Evolutionary conservation across 2,113 vertebrate species (phyloP), one percentile per base, ranked within the genome.

Genomic region (Pomatorhinus ruficollis): DNA sequence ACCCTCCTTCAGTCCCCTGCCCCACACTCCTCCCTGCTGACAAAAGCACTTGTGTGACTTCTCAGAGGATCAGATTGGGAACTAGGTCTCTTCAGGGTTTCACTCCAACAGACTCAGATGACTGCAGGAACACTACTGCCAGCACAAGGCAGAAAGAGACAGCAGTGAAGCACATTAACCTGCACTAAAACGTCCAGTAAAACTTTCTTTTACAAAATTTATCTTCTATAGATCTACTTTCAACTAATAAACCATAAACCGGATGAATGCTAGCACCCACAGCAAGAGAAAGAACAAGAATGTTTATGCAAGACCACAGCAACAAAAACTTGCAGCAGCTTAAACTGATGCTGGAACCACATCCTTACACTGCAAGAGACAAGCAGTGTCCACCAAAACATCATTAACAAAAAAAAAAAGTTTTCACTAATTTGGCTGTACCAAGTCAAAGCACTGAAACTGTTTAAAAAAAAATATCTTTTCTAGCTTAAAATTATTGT

Each of bases 11-110:
- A 83, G 57, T 71, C 75, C 60, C 65, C 61, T 54, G 81, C 77
- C 13, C 17, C 74, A 64, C 70, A 14, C 82, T 90, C 90, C 90
- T 96, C 75, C 92, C 88, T 97, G 95, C 92, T 97, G 92, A 97
- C 95, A 97, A 76, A 93, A 88, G 96, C 88, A 79, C 70, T 57
- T 53, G 75, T 24, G 70, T 69, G 88, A 90, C 70, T 83, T 68
- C 87, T 63, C 84, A 78, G 57, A 61, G 78, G 28, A 93, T 80
- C 72, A 94, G 53, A 82, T 1, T 21, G n/a, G 85, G 40, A 94
- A 56, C 31, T 6, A n/a, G 30, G 27, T 6, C 49, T 87, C 82
- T 69, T 76, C 78, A 85, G 25, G 59, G 40, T 68, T 92, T 83
- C 79, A 57, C 64, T 83, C 60, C 61, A 92, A 53, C 69, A 82